Percentiles rank a stretch among this genome's conserved stretches.
These are phyloP conservation scores for Linyphia triangularis DNA, from an alignment of 2,888 invertebrate genomes.

Conservation along the genomic window DNA sequence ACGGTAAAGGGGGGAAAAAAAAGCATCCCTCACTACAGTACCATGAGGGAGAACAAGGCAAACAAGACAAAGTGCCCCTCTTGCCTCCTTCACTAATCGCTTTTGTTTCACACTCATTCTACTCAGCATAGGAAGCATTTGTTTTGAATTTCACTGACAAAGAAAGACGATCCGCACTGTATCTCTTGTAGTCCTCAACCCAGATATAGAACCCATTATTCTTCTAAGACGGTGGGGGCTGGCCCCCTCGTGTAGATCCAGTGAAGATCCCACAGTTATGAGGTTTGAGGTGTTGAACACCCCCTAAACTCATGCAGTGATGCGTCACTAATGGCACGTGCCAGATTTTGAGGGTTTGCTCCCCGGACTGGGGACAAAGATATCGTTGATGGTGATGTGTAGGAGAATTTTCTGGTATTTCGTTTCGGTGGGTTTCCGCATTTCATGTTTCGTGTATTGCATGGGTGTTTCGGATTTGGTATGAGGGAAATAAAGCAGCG, in stretches of 20 bases:
- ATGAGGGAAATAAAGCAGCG: background rate
- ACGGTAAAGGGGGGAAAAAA: background rate
- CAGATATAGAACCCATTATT: constrained; percentile 30
- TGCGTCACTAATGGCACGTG: constrained; percentile 73
- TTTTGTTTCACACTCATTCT: constrained; percentile 63
- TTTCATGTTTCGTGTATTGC: background rate
- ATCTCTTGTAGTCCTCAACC: background rate
- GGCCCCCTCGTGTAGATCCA: background rate
- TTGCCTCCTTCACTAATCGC: constrained; percentile 43
- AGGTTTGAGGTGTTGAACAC: constrained; percentile 38
- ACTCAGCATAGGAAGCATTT: constrained; percentile 56
- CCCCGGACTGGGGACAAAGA: constrained; percentile 46
- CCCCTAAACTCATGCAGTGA: constrained; percentile 4
- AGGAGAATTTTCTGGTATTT: constrained; percentile 57
- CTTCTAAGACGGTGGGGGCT: background rate
- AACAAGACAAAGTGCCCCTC: constrained; percentile 3
- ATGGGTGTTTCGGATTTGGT: background rate
- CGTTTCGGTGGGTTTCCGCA: constrained; percentile 40
- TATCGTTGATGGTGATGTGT: constrained; percentile 24
- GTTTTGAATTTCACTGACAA: constrained; percentile 63
- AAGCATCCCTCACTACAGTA: background rate
- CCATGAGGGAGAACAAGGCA: background rate
- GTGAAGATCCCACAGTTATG: constrained; percentile 34
- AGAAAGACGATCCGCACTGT: background rate
- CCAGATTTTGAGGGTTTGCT: constrained; percentile 48